phyloP scores from a whole-genome alignment of 2,113 vertebrate species.

The Hippoglossus stenolepis region DNA sequence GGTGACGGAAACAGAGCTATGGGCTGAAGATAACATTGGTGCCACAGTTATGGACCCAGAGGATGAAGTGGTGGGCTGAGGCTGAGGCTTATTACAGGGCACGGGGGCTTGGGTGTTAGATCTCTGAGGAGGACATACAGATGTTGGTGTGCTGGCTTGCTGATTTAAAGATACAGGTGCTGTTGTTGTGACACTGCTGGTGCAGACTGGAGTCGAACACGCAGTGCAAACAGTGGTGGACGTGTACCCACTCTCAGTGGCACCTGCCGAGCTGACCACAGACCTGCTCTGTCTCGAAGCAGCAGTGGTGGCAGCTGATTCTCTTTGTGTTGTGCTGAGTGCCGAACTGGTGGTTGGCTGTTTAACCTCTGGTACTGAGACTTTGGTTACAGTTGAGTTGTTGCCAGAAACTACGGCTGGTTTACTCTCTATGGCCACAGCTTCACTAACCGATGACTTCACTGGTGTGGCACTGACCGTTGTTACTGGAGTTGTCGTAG shows the following conservation, averaged over 20 bases:
- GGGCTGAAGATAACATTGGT: conserved; percentile 21
- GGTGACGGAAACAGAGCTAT: conserved; percentile 35
- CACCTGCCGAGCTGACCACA: conserved; percentile 27
- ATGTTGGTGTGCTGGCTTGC: conserved; percentile 24
- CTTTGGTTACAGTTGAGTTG: conserved; percentile 43
- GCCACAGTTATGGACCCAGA: conserved; percentile 33
- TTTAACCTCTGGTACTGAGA: conserved; percentile 50
- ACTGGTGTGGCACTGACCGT: conserved; percentile 24
- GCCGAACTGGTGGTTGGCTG: conserved; percentile 14
- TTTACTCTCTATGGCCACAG: conserved; percentile 50
- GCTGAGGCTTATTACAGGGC: conserved; percentile 50
- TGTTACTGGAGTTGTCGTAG: conserved; percentile 28
- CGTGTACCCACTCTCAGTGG: conserved; percentile 11
- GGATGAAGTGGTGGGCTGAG: conserved; percentile 22
- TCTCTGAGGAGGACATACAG: conserved; percentile 48
- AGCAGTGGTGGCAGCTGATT: conserved; percentile 22
- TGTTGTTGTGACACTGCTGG: conserved; percentile 34
- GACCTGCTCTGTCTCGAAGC: conserved; percentile 53
- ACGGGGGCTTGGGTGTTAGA: conserved; percentile 26
- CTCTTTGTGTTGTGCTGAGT: conserved; percentile 49
- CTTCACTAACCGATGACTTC: conserved; percentile 39
- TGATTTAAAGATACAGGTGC: conserved; percentile 37
- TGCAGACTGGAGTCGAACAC: conserved; percentile 37
- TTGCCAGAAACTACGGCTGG: conserved; percentile 27
- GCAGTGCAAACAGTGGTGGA: conserved; percentile 29